Evolutionary conservation across 2,888 invertebrate genomes (phyloP).

Genomic region (Diabrotica balteata): DNA sequence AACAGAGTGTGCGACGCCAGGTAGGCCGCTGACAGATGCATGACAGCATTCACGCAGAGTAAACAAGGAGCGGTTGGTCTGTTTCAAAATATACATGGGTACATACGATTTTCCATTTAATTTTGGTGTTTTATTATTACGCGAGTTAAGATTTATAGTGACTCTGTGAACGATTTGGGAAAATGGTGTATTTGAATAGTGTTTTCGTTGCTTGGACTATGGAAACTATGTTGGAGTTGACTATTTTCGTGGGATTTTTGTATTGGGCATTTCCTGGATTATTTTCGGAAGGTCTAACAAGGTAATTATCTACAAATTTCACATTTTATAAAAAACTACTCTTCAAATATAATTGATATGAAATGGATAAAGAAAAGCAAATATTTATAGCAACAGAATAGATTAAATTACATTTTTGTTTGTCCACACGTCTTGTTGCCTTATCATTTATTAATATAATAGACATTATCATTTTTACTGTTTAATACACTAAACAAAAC

Average conservation of each 20-base stretch:
- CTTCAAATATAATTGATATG: no score
- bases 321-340: neutral
- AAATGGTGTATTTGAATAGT: constrained; percentile 36
- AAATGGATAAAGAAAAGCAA: no score
- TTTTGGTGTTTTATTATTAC: constrained; percentile 2
- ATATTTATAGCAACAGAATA: no score
- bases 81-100: no score
- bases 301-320: constrained; percentile 37
- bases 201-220: constrained; percentile 43
- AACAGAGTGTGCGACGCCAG: neutral
- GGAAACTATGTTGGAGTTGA: constrained; percentile 53
- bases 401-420: no score
- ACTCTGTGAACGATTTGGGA: neutral
- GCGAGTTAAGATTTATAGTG: neutral
- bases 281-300: constrained; percentile 50
- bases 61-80: neutral
- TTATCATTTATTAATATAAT: no score
- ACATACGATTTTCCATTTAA: neutral
- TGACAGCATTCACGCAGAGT: neutral
- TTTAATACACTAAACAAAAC: no score
- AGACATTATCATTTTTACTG: no score
- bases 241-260: constrained; percentile 49
- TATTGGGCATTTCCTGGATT: constrained; percentile 56
- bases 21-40: constrained; percentile 6
- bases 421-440: no score